A percentile compares a stretch with the other conserved stretches of the same genome.
These are phyloP conservation scores for Tenthredo distinguenda DNA, from an alignment of 2,888 invertebrate genomes.

Conservation along the genomic window DNA sequence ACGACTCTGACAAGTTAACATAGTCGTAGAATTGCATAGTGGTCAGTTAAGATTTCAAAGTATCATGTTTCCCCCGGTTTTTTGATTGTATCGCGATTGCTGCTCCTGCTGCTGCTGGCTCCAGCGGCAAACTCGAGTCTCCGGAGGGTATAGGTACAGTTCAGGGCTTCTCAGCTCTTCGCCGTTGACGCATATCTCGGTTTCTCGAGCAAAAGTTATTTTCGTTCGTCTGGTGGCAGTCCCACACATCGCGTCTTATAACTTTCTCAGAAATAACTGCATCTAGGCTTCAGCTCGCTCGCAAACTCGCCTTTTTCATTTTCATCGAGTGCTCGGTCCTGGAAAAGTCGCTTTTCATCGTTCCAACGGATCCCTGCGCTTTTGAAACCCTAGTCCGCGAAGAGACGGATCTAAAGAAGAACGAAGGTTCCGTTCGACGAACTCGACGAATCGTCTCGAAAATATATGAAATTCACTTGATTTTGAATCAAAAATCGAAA, in stretches of 20 bases:
- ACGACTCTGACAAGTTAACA: conserved; percentile 32
- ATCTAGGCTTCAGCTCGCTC: not conserved
- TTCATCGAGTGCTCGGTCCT: not conserved
- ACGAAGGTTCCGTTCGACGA: not conserved
- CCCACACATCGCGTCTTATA: not conserved
- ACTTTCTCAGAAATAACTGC: conserved; percentile 2
- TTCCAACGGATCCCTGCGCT: not conserved
- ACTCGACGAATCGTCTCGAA: not conserved
- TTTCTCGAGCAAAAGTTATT: conserved; percentile 29
- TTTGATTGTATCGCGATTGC: conserved; percentile 69
- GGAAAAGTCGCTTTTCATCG: not conserved
- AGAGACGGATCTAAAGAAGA: not conserved
- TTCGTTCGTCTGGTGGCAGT: not conserved
- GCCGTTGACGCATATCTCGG: conserved; percentile 29
- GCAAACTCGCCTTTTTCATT: not conserved
- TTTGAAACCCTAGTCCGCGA: not conserved
- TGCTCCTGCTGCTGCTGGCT: not conserved
- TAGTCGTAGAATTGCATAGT: not conserved
- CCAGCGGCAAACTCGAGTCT: not conserved
- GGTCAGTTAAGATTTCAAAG: conserved; percentile 71
- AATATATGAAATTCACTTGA: not conserved
- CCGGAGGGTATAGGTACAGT: not conserved
- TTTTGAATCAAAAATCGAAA: not conserved
- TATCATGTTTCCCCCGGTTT: conserved; percentile 62
- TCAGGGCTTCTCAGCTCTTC: not conserved